Evolutionary conservation across 1,140 invertebrate species (phyloP), one percentile per base, ranked within the genome.

Genomic region (Drosophila kikkawai): DNA sequence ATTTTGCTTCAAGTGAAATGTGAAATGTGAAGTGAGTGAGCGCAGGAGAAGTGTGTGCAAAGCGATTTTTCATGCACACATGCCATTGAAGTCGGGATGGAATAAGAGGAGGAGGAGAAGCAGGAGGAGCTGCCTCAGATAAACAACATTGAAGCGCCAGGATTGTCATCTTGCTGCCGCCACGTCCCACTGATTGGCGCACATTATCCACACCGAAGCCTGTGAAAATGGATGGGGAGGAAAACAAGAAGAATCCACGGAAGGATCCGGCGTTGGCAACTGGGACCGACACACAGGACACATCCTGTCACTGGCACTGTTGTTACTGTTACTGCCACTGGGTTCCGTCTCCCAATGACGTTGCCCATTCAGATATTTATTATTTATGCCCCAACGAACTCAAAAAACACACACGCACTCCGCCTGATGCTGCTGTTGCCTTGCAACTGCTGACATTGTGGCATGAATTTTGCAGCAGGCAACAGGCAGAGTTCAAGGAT

Each of bases 1-100:
- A 87, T 87, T 87, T 87, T 63, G 61, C 68, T 51, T 60, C 66
- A 68, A 87, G 82, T 87, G 86, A 88, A 83, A 88, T 82, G 82
- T 87, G 86, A 88, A 83, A 88, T 82, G 80, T 82, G 83, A 87
- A 86, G 82, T 86, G 83, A 51, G 75, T 86, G 83, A 50, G 75
- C 66, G 75, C 42, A 34, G n/a, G 19, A 9, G 41, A 79, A 80
- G 48, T 17, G 76, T 81, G 79, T 88, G 80, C 77, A 88, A 84
- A 88, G 80, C 84, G 84, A 87, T 87, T 87, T 87, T 84, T 87
- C 80, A 88, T 87, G 83, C 83, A 87, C 26, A 68, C 59, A 50
- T 42, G 57, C 34, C 44, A 34, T 19, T 41, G 17, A n/a, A 51
- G 48, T 29, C 15, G 8, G 15, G 2, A 15, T 13, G 4, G 15